Conservation (phyloP, 2,888 invertebrate genomes). For the Tupiocoris notatus region DNA sequence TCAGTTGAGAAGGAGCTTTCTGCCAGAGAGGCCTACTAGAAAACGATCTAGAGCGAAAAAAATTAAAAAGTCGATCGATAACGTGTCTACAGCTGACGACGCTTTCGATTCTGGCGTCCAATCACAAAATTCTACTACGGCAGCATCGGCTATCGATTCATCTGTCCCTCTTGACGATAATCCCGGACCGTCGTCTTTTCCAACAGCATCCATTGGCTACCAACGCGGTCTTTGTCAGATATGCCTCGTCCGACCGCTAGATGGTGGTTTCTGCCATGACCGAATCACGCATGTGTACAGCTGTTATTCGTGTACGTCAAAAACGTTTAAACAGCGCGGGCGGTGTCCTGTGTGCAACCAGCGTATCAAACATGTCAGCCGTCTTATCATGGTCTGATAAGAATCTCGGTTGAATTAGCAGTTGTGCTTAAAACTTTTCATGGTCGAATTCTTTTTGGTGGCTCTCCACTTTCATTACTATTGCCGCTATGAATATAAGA, state of each 20-base stretch:
- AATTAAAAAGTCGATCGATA: neutral
- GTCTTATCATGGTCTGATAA: slow-evolving; percentile 12
- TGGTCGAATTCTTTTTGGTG: too few relatives aligned
- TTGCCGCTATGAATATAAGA: too few relatives aligned
- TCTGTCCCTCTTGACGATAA: slow-evolving; percentile 3
- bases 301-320: slow-evolving; percentile 49
- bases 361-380: slow-evolving; percentile 46
- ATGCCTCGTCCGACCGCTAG: slow-evolving; percentile 47
- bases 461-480: too few relatives aligned
- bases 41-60: slow-evolving; percentile 17
- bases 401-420: too few relatives aligned
- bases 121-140: slow-evolving; percentile 23
- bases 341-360: slow-evolving; percentile 49
- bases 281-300: slow-evolving; percentile 48
- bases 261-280: slow-evolving; percentile 49
- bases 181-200: neutral
- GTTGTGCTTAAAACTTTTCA: too few relatives aligned
- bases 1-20: slow-evolving; percentile 46
- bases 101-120: slow-evolving; percentile 25
- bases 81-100: neutral
- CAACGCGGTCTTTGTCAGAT: slow-evolving; percentile 42
- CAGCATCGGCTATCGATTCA: neutral
- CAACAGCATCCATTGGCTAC: neutral
- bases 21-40: slow-evolving; percentile 44
- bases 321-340: slow-evolving; percentile 46